phyloP scores from a whole-genome alignment of 2,113 vertebrate species.

The Pelodiscus sinensis region DNA sequence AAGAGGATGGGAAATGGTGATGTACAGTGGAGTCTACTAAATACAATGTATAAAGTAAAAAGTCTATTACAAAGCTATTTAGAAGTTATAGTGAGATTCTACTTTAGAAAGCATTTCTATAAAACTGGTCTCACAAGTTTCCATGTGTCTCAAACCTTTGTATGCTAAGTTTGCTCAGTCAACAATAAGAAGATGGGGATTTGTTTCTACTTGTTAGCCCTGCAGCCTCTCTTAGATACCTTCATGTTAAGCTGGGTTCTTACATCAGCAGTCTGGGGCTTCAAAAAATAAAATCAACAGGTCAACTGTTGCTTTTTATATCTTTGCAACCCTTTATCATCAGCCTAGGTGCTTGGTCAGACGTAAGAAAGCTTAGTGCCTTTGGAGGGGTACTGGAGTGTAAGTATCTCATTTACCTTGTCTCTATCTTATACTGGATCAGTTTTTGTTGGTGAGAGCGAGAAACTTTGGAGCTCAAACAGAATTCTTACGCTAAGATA shows the following conservation, averaged over 20 bases:
- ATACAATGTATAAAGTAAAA: neutral
- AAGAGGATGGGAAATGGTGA: neutral
- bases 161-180: neutral
- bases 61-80: neutral
- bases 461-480: neutral
- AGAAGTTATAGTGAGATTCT: neutral
- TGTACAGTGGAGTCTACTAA: neutral
- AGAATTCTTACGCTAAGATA: neutral
- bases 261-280: accelerated
- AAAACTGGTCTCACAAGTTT: neutral
- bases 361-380: neutral
- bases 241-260: neutral
- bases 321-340: neutral
- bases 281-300: neutral
- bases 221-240: neutral
- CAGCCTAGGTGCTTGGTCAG: neutral
- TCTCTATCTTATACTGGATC: neutral
- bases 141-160: neutral
- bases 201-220: neutral
- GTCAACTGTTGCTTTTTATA: neutral
- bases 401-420: too few species aligned
- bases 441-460: neutral
- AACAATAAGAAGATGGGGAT: constrained; percentile 22
- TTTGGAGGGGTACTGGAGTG: neutral
- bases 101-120: neutral